Evolutionary conservation across 2,888 invertebrate species (phyloP).

Genomic region (Meandrusa payeni): DNA sequence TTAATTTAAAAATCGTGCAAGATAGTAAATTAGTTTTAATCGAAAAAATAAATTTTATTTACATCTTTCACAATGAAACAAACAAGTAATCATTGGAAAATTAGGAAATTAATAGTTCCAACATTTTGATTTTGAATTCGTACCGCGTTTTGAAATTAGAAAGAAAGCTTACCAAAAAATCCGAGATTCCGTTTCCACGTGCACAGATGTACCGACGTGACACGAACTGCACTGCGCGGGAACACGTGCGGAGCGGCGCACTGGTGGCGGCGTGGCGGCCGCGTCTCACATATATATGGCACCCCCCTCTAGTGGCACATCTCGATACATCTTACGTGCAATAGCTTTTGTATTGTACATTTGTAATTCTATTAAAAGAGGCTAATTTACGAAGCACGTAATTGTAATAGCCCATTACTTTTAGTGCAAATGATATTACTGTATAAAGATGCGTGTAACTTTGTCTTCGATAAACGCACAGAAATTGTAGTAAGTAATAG

Average conservation of each 20-base stretch:
- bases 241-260: constrained; percentile 36
- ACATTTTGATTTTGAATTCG: no score
- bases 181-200: constrained; percentile 3
- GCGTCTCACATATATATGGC: constrained; percentile 59
- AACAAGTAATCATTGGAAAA: no score
- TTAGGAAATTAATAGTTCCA: no score
- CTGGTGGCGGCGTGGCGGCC: constrained; percentile 41
- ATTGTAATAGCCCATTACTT: constrained; percentile 16
- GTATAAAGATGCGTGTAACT: no score
- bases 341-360: constrained; percentile 13
- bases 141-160: no score
- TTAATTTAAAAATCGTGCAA: no score
- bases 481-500: no score
- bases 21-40: no score
- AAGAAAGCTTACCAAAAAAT: no score
- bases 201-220: constrained; percentile 23
- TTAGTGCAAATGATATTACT: constrained; percentile 1
- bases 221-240: constrained; percentile 30
- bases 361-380: constrained; percentile 17
- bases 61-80: no score
- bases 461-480: no score
- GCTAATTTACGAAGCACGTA: constrained; percentile 12
- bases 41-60: no score
- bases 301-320: constrained; percentile 46
- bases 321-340: constrained; percentile 25